Evolutionary conservation across 2,888 invertebrate species (phyloP).

Genomic region (Hypomecis punctinalis): DNA sequence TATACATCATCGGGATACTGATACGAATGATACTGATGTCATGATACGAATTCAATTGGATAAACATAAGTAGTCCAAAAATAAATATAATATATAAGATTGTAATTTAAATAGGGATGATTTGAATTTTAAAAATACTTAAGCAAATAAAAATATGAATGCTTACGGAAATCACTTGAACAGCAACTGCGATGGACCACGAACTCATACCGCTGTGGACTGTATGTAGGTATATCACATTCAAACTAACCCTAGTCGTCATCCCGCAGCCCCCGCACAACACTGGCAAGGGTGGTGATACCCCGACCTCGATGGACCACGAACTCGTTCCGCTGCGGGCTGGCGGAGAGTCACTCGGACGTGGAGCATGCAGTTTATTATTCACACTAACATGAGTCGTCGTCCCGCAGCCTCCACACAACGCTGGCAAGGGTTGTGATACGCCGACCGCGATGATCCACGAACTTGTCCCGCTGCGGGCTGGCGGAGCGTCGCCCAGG

Average conservation of each 20-base stretch:
- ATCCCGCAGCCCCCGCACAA: conserved; percentile 61
- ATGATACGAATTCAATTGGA: no score
- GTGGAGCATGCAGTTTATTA: conserved; percentile 71
- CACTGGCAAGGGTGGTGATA: conserved; percentile 90
- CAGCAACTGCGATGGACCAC: no score
- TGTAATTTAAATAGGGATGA: no score
- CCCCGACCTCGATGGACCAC: conserved; percentile 92
- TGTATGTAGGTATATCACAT: no score
- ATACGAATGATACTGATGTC: no score
- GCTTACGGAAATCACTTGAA: no score
- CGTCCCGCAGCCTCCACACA: conserved; percentile 60
- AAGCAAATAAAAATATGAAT: no score
- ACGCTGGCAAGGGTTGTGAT: conserved; percentile 90
- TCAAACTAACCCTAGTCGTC: conserved; percentile 60
- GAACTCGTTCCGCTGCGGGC: conserved; percentile 88
- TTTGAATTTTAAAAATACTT: no score
- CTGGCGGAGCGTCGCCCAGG: conserved; percentile 74
- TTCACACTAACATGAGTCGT: conserved; percentile 59
- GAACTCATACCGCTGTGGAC: no score
- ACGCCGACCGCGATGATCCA: conserved; percentile 92
- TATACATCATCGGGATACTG: no score
- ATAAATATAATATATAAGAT: no score
- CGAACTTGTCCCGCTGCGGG: conserved; percentile 88
- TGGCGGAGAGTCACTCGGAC: conserved; percentile 72
- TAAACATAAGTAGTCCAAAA: no score